These are phyloP conservation scores for Enteromius viviparus DNA, from an alignment of 2,797 vertebrate species.

Conservation along the genomic window DNA sequence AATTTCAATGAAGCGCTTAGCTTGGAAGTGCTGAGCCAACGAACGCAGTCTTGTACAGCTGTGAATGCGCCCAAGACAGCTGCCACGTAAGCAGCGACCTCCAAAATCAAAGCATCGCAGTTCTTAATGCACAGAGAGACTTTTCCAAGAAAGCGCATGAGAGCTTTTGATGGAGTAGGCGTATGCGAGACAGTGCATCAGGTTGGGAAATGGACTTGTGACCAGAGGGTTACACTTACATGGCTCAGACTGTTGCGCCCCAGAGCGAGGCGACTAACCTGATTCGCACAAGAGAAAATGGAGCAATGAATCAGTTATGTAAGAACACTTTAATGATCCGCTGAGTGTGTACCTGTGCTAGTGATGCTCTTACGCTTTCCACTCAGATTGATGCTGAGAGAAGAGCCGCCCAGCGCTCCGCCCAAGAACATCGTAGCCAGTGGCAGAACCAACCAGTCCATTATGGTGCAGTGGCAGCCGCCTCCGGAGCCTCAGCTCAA, in stretches of 20 bases:
- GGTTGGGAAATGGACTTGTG: constrained; percentile 57
- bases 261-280: constrained; percentile 22
- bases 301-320: constrained; percentile 28
- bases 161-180: constrained; percentile 58
- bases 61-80: constrained; percentile 11
- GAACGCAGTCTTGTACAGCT: neutral
- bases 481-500: constrained; percentile 94
- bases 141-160: constrained; percentile 37
- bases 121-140: constrained; percentile 33
- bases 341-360: constrained; percentile 7
- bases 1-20: constrained; percentile 29
- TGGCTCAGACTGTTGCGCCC: constrained; percentile 24
- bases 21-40: constrained; percentile 17
- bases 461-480: constrained; percentile 98
- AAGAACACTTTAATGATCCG: constrained; percentile 13
- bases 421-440: constrained; percentile 96
- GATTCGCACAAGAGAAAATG: constrained; percentile 12
- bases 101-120: constrained; percentile 27
- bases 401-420: constrained; percentile 92
- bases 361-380: neutral
- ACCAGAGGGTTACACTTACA: constrained; percentile 53
- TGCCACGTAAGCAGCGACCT: constrained; percentile 29
- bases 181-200: constrained; percentile 44
- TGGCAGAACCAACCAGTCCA: constrained; percentile 95
- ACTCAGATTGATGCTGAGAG: constrained; percentile 89